Conservation (phyloP, 2,888 invertebrate genomes). For the Helobdella robusta region DNA sequence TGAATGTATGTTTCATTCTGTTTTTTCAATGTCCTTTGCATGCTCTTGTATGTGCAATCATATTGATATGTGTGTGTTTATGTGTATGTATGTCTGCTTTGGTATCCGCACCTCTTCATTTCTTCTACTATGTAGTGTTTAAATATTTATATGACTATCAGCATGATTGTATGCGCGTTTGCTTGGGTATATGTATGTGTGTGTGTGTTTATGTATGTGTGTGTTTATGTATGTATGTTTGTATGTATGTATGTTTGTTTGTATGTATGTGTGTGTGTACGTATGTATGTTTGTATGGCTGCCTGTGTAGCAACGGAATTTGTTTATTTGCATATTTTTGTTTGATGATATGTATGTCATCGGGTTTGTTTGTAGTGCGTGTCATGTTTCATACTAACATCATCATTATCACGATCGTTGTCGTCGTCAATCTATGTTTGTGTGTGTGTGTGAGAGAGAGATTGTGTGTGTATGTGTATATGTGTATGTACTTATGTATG, state of each 20-base stretch:
- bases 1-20: no score
- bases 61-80: background rate
- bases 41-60: background rate
- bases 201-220: slow-evolving; percentile 15
- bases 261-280: background rate
- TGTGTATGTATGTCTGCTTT: background rate
- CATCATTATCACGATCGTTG: no score
- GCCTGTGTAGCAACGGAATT: background rate
- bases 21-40: no score
- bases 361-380: background rate
- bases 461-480: background rate
- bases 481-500: background rate
- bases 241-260: background rate
- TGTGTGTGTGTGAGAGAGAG: background rate
- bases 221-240: slow-evolving; percentile 17
- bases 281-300: background rate
- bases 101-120: background rate
- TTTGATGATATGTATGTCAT: background rate
- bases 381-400: no score
- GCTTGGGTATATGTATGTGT: background rate
- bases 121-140: slow-evolving; percentile 15
- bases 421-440: background rate
- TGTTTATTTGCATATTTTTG: background rate
- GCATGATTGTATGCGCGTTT: background rate
- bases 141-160: no score